Evolutionary conservation across 2,113 vertebrate genomes (phyloP).

Genomic region (Notothenia coriiceps): DNA sequence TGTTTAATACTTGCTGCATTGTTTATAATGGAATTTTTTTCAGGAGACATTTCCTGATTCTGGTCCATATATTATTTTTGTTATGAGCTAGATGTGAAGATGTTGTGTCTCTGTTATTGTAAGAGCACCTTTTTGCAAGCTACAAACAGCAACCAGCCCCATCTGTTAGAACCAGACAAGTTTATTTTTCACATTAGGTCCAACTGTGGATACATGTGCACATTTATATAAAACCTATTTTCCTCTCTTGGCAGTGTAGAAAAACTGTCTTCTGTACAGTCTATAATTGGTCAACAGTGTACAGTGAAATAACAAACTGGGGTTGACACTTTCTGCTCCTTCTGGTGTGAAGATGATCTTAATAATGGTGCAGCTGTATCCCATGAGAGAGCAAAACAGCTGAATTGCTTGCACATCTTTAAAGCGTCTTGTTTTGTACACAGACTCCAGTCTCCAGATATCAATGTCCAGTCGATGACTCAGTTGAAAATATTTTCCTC

Average conservation of each 20-base stretch:
- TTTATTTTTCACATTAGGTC: constrained; percentile 25
- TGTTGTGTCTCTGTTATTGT: constrained; percentile 5
- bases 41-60: constrained; percentile 11
- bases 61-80: neutral
- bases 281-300: constrained; percentile 38
- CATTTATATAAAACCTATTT: constrained; percentile 3
- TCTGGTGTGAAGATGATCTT: constrained; percentile 29
- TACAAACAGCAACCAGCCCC: constrained; percentile 35
- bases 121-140: constrained; percentile 13
- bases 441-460: constrained; percentile 70
- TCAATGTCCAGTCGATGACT: constrained; percentile 82
- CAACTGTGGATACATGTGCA: constrained; percentile 21
- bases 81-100: constrained; percentile 22
- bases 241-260: constrained; percentile 2
- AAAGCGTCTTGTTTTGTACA: constrained; percentile 74
- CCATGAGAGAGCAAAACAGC: constrained; percentile 29
- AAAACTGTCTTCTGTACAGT: constrained; percentile 12
- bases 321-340: constrained; percentile 15
- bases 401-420: constrained; percentile 46
- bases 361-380: constrained; percentile 33
- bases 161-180: constrained; percentile 35
- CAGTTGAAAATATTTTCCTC: constrained; percentile 85
- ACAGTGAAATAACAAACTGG: constrained; percentile 29
- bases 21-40: constrained; percentile 18
- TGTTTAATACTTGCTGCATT: constrained; percentile 22